phyloP scores from a whole-genome alignment of 1,140 invertebrate genomes.

The Trichonephila clavipes region DNA sequence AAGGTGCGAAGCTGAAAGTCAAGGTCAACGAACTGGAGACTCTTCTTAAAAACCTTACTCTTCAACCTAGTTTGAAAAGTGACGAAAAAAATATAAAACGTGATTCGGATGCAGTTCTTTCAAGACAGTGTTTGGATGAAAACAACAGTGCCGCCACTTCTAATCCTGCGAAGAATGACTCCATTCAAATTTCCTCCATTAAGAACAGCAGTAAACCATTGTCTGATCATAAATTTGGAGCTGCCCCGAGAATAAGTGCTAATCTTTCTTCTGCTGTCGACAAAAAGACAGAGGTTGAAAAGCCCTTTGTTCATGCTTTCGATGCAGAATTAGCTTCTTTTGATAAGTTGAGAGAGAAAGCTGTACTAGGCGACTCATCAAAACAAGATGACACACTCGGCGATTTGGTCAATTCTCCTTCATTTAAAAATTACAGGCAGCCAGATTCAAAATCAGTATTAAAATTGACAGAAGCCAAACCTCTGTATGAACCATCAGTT shows the following conservation, averaged over 20 bases:
- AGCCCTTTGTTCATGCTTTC: neutral
- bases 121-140: too few relatives aligned
- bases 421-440: slow-evolving; percentile 56
- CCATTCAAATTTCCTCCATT: too few relatives aligned
- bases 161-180: neutral
- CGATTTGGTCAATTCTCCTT: slow-evolving; percentile 35
- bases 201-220: neutral
- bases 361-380: too few relatives aligned
- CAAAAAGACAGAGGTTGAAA: neutral
- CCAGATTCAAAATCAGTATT: neutral
- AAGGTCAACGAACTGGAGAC: slow-evolving; percentile 32
- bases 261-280: neutral
- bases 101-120: too few relatives aligned
- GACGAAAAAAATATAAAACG: neutral
- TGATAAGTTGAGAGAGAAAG: slow-evolving; percentile 26
- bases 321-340: slow-evolving; percentile 40
- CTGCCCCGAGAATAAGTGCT: neutral
- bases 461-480: slow-evolving; percentile 63
- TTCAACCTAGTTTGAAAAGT: neutral
- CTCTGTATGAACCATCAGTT: neutral
- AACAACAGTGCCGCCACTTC: too few relatives aligned
- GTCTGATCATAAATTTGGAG: neutral
- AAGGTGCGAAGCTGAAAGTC: slow-evolving; percentile 23
- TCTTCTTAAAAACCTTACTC: neutral
- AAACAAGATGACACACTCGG: neutral